A percentile compares a stretch with the other conserved stretches of the same genome.
These are phyloP conservation scores for Vespertilio murinus DNA, from an alignment of 2,797 vertebrate species.

Conservation along the genomic window DNA sequence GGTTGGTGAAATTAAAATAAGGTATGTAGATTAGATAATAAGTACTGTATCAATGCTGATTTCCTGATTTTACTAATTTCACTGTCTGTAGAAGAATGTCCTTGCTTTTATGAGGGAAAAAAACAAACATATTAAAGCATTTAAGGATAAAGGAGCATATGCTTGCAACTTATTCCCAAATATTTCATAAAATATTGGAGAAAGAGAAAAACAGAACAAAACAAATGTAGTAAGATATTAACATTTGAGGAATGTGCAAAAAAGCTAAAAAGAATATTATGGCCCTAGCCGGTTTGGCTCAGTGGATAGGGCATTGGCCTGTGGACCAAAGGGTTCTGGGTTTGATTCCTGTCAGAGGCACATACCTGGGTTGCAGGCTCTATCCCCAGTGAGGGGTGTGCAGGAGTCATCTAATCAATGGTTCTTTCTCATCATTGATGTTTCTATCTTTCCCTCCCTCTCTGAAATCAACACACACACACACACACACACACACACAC, in stretches of 20 bases:
- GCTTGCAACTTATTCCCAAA: neutral
- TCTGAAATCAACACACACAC: too few relatives aligned
- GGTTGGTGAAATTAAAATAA: neutral
- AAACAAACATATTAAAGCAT: neutral
- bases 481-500: too few relatives aligned
- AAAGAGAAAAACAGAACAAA: neutral
- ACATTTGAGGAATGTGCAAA: neutral
- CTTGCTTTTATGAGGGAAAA: neutral
- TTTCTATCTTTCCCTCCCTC: too few relatives aligned
- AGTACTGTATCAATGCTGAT: neutral
- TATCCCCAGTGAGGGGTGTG: too few relatives aligned
- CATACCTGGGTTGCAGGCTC: too few relatives aligned
- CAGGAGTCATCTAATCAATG: too few relatives aligned
- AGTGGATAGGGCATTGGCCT: too few relatives aligned
- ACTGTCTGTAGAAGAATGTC: neutral
- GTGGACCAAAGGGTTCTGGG: too few relatives aligned
- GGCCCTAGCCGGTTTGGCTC: too few relatives aligned
- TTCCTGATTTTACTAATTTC: neutral
- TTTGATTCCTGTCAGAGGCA: too few relatives aligned
- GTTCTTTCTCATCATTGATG: too few relatives aligned
- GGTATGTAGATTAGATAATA: neutral
- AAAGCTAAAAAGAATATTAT: neutral
- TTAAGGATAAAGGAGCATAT: neutral
- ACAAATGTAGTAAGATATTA: neutral
- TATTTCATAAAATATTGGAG: neutral